A percentile compares a stretch with the other conserved stretches of the same genome.
These are phyloP conservation scores for Lasioglossum malachurum DNA, from an alignment of 2,888 invertebrate species.

Conservation along the genomic window DNA sequence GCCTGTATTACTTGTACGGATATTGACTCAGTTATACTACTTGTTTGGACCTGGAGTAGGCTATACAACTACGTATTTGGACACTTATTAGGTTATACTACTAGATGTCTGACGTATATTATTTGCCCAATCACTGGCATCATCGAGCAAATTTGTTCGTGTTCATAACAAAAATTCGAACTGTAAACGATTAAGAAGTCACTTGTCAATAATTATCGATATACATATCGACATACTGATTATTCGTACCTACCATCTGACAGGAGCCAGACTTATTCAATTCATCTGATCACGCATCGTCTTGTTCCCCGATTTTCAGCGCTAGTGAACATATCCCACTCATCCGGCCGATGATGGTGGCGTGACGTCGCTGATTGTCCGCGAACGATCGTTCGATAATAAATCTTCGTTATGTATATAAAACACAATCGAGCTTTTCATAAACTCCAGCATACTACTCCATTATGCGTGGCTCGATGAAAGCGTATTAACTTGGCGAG, in stretches of 20 bases:
- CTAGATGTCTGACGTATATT: neutral
- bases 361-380: neutral
- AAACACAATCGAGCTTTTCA: neutral
- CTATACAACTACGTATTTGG: too few species aligned
- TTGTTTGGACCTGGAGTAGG: too few species aligned
- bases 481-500: neutral
- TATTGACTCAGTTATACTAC: too few species aligned
- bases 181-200: neutral
- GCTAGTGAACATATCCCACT: neutral
- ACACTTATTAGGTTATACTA: neutral
- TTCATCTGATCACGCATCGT: neutral
- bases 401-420: neutral
- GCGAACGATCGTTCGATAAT: neutral
- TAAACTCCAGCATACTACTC: neutral
- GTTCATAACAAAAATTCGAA: neutral
- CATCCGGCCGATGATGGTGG: neutral
- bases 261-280: neutral
- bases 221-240: neutral
- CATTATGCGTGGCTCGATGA: neutral
- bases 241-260: neutral
- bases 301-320: neutral
- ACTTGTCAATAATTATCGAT: neutral
- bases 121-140: neutral
- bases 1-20: neutral
- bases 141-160: neutral